A percentile compares a stretch with the other conserved stretches of the same genome.
Evolutionary conservation across 2,113 vertebrate genomes (phyloP).

Genomic region (Gasterosteus aculeatus): DNA sequence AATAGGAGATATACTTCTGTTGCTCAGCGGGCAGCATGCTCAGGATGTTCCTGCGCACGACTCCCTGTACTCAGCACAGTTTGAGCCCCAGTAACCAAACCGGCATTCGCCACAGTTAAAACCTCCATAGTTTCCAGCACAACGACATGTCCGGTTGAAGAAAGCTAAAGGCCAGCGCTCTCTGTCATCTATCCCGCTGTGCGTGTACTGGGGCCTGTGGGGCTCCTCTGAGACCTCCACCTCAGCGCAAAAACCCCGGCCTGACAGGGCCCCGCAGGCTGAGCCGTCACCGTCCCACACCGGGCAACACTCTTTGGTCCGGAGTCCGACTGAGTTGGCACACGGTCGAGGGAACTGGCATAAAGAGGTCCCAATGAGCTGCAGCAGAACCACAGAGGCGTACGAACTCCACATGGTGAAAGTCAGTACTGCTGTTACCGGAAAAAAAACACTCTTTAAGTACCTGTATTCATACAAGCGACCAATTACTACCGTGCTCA

Average conservation of each 20-base stretch:
- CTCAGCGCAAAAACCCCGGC: constrained; percentile 88
- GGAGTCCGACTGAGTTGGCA: constrained; percentile 81
- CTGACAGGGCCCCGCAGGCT: constrained; percentile 87
- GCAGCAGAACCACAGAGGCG: constrained; percentile 38
- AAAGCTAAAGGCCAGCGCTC: constrained; percentile 94
- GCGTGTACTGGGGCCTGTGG: constrained; percentile 92
- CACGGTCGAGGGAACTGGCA: constrained; percentile 91
- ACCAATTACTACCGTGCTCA: neutral
- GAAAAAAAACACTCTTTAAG: neutral
- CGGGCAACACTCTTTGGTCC: constrained; percentile 91
- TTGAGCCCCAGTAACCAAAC: constrained; percentile 88
- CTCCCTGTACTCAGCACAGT: constrained; percentile 84
- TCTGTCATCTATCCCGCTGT: constrained; percentile 90
- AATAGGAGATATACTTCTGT: constrained; percentile 90
- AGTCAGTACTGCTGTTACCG: too few species aligned
- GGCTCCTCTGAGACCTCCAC: constrained; percentile 85
- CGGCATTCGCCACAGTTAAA: constrained; percentile 89
- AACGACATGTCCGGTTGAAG: constrained; percentile 92
- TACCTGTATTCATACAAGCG: neutral
- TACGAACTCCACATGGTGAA: constrained; percentile 59
- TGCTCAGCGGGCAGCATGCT: constrained; percentile 84
- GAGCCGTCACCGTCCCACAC: constrained; percentile 88
- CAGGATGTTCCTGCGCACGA: constrained; percentile 88
- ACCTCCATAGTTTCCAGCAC: constrained; percentile 92
- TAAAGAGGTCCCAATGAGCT: constrained; percentile 47